phyloP scores from a whole-genome alignment of 2,797 vertebrate genomes.

The Bradypus variegatus region DNA sequence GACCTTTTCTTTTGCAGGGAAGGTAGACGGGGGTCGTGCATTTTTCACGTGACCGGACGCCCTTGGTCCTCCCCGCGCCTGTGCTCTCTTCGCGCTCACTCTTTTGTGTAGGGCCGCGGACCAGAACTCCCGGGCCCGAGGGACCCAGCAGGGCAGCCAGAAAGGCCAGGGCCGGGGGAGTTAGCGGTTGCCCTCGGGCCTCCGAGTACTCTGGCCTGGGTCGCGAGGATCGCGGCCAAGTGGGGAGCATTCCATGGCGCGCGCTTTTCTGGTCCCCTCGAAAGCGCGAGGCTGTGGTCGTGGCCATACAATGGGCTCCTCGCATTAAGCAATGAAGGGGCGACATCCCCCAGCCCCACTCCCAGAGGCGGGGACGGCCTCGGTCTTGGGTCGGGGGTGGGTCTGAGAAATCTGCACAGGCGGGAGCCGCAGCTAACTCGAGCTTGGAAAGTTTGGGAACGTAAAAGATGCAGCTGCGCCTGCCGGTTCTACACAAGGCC shows the following conservation, averaged over 20 bases:
- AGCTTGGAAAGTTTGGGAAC: not conserved
- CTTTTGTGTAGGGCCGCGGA: too few species aligned
- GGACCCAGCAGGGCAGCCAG: not conserved
- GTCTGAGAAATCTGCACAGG: not conserved
- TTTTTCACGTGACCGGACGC: not conserved
- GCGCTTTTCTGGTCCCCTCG: not conserved
- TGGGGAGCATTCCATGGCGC: not conserved
- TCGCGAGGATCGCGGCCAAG: too few species aligned
- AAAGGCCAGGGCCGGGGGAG: not conserved
- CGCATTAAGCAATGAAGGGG: too few species aligned
- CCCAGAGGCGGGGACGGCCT: not conserved
- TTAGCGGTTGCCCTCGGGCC: too few species aligned
- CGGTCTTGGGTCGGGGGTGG: not conserved
- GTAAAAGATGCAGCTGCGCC: accelerated
- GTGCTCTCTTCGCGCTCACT: not conserved
- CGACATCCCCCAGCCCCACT: not conserved
- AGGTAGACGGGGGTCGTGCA: too few species aligned
- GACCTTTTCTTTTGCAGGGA: not conserved
- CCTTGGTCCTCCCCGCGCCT: too few species aligned
- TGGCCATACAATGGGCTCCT: not conserved
- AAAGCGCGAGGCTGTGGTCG: not conserved
- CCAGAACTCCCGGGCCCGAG: not conserved
- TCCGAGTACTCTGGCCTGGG: too few species aligned
- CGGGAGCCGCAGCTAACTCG: not conserved
- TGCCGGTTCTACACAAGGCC: not conserved